Base-by-base conservation (phyloP, 2,888 invertebrate species). In the Melieria crassipennis region DNA sequence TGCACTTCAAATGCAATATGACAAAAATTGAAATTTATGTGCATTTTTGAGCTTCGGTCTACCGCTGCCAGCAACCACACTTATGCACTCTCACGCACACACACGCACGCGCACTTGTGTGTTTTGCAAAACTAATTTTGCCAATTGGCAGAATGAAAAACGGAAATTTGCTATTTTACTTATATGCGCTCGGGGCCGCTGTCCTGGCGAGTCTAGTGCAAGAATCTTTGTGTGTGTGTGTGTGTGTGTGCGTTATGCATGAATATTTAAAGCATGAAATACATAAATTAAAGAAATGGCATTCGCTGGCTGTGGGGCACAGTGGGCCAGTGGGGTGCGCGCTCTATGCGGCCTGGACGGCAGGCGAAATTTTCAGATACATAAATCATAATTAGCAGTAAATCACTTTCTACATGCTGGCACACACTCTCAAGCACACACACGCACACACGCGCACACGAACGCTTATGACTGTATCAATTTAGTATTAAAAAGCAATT, bases 21-120 rank as follows among this genome's bases (percentile, higher is more conserved):
- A 47, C 63, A 66, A 52, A 69, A 74, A 74, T 71, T 69, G 66
- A 71, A 74, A 74, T 71, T 70, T 73, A 73, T 73, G 71, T 71
- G 56, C 70, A 65, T 70, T 70, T 70, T 65, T 65, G 70, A 65
- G 64, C 65, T 70, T 69, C 46, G 42, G 5, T 63, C 42, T 61
- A 60, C 58, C 69, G 46, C 47, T 7, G 45, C 43, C 65, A 70
- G 13, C 52, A 69, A 9, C 58, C n/a, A 46, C 47, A 48, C 11
- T 52, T 45, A 56, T 47, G 9, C 45, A 47, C 9, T 9, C 50
- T 7, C 10, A 43, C 30, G 10, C 55, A 55, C 7, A 61, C n/a
- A 11, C 58, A 30, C 57, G 11, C 16, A 56, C 57, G 9, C 16
- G 57, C 13, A 13, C 13, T n/a, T 57, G 30, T 30, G 30, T 57